Percentiles rank a stretch among this genome's conserved stretches.
phyloP scores from a whole-genome alignment of 2,113 vertebrate genomes.

The Corythornis madagascariensis region DNA sequence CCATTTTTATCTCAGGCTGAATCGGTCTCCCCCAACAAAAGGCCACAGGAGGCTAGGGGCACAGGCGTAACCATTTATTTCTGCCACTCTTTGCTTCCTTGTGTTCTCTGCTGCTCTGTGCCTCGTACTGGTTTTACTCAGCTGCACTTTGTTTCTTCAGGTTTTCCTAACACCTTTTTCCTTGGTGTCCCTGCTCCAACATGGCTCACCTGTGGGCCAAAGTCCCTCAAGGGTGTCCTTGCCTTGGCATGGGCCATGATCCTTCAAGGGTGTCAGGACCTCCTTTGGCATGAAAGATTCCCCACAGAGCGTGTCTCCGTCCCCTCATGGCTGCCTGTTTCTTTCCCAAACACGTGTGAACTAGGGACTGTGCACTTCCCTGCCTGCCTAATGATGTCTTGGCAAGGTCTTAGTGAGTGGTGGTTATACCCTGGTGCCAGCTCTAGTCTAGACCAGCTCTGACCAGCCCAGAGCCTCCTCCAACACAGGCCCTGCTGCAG shows the following conservation, averaged over 20 bases:
- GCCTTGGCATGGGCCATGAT: not conserved
- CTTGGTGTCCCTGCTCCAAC: not conserved
- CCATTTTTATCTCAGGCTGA: not conserved
- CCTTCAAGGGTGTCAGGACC: not conserved
- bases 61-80: not conserved
- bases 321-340: not conserved
- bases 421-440: not conserved
- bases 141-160: not conserved
- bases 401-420: not conserved
- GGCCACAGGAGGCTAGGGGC: not conserved
- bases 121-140: not conserved
- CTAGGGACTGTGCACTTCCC: rapidly evolving
- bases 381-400: not conserved
- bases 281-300: not conserved
- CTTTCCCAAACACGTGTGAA: not conserved
- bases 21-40: not conserved
- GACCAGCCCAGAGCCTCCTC: not conserved
- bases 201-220: rapidly evolving
- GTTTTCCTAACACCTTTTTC: not conserved
- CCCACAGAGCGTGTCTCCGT: not conserved
- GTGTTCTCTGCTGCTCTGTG: not conserved
- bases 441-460: not conserved
- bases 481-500: not conserved
- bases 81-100: not conserved
- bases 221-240: not conserved